Conservation (phyloP, 1,140 invertebrate genomes). For the Catajapyx aquilonaris region DNA sequence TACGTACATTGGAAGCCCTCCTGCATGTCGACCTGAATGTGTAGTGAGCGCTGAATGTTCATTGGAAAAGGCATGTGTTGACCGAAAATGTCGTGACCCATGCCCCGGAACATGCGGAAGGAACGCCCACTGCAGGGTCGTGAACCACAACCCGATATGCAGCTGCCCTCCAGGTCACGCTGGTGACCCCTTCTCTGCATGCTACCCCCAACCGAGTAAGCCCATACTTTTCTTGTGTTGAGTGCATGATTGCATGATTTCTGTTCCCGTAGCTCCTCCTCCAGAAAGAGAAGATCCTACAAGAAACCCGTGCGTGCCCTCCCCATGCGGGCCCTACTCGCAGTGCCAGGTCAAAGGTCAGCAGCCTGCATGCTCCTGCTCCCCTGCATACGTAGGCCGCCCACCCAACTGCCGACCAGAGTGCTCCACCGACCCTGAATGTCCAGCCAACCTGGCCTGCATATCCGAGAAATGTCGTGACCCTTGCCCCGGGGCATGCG, state of each 20-base stretch:
- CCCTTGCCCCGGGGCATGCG: slow-evolving; percentile 10
- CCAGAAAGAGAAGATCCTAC: not conserved
- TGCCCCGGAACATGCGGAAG: slow-evolving; percentile 54
- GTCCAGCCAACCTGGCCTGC: slow-evolving; percentile 25
- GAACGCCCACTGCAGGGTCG: slow-evolving; percentile 52
- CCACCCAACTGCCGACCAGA: slow-evolving; percentile 33
- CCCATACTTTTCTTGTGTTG: not conserved
- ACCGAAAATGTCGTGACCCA: too few species aligned
- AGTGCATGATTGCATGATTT: not conserved
- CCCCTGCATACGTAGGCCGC: slow-evolving; percentile 8
- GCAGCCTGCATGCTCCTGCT: slow-evolving; percentile 9
- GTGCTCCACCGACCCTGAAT: slow-evolving; percentile 46
- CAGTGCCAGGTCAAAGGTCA: slow-evolving; percentile 10
- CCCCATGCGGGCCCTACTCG: slow-evolving; percentile 8
- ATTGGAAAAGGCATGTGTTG: too few species aligned
- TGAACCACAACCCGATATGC: slow-evolving; percentile 51
- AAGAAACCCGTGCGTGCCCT: slow-evolving; percentile 6
- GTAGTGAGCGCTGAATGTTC: too few species aligned
- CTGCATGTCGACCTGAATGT: too few species aligned
- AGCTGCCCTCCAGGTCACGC: slow-evolving; percentile 45
- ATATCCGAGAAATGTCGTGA: slow-evolving; percentile 4
- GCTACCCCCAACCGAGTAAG: slow-evolving; percentile 26
- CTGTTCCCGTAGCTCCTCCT: not conserved
- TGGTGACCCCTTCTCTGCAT: slow-evolving; percentile 60
- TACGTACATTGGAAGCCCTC: too few species aligned